phyloP scores from a whole-genome alignment of 2,797 vertebrate genomes.

The Pampus argenteus region DNA sequence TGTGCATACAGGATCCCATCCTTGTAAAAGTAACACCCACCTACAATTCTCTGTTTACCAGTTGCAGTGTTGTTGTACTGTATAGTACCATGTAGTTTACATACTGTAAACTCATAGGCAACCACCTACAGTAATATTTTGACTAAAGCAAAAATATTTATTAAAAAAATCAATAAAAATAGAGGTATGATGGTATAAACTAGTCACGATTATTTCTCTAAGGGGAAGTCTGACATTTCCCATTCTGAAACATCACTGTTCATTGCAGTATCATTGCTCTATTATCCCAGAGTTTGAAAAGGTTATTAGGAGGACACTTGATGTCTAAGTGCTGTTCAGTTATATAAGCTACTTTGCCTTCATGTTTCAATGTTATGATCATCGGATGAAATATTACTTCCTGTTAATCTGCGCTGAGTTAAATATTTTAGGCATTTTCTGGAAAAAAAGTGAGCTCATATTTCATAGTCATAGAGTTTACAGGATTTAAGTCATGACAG shows the following conservation, averaged over 20 bases:
- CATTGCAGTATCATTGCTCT: slow-evolving; percentile 20
- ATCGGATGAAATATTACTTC: background rate
- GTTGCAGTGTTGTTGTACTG: background rate
- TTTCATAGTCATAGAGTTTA: slow-evolving; percentile 7
- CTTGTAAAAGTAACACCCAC: background rate
- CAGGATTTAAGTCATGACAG: background rate
- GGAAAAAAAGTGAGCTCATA: background rate
- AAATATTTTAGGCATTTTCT: background rate
- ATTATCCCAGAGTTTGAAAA: slow-evolving; percentile 21
- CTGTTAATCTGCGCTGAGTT: slow-evolving; percentile 3
- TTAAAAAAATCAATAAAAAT: background rate
- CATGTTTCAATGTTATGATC: slow-evolving; percentile 4
- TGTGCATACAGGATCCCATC: no score
- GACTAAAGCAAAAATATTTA: background rate
- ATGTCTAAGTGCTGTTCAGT: slow-evolving; percentile 10
- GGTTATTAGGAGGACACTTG: slow-evolving; percentile 13
- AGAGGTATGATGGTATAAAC: background rate
- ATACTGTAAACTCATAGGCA: background rate
- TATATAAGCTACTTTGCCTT: slow-evolving; percentile 17
- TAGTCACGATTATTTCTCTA: slow-evolving; percentile 1
- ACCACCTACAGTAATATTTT: background rate
- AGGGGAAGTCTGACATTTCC: slow-evolving; percentile 16
- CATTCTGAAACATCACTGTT: slow-evolving; percentile 22
- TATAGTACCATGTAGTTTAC: background rate
- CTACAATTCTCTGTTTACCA: background rate